Conservation (phyloP, 37 sponge, comb jelly and placozoan species). For the Eunapius fragilis region DNA sequence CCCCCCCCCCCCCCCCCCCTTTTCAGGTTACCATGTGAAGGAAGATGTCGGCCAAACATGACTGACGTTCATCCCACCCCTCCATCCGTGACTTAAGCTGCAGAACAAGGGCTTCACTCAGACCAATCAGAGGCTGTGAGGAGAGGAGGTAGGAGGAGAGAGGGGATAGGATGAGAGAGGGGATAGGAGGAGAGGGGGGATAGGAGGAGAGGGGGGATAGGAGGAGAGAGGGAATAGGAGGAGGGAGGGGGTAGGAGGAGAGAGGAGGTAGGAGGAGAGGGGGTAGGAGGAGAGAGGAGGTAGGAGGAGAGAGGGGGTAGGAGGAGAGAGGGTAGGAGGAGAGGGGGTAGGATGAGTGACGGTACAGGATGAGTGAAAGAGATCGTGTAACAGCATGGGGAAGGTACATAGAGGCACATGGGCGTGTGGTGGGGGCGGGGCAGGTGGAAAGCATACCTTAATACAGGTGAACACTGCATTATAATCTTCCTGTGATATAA, state of each 20-base stretch:
- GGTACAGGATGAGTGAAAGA: not conserved
- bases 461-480: conserved; percentile 46
- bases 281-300: not conserved
- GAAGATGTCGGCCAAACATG: conserved; percentile 79
- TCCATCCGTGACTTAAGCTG: conserved; percentile 74
- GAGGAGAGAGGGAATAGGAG: not conserved
- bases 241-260: too few relatives aligned
- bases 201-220: not conserved
- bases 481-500: conserved; percentile 70
- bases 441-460: too few relatives aligned
- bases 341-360: not conserved
- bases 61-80: conserved; percentile 74
- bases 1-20: too few relatives aligned
- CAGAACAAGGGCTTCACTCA: conserved; percentile 40
- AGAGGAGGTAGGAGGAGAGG: not conserved
- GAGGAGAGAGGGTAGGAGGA: not conserved
- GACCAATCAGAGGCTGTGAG: conserved; percentile 69
- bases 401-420: too few relatives aligned
- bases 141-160: not conserved
- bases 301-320: not conserved
- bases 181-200: not conserved
- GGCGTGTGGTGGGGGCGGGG: too few relatives aligned
- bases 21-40: conserved; percentile 50
- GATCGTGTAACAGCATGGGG: not conserved
- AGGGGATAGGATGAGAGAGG: not conserved